These are phyloP conservation scores for Porites divaricata DNA, from an alignment of 92 coral and sea anemone genomes.

Conservation along the genomic window DNA sequence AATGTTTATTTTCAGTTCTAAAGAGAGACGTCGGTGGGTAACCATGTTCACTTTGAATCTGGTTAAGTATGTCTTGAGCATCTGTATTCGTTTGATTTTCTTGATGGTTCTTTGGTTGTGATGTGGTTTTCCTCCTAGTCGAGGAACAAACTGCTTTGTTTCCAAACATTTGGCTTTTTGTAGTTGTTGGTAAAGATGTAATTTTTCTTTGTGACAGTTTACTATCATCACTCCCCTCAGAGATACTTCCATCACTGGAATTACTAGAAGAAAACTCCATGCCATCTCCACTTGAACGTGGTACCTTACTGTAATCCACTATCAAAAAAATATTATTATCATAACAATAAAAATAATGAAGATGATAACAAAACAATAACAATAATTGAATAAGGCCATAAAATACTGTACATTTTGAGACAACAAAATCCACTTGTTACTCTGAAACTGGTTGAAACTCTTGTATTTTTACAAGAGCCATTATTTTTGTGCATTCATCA, in stretches of 20 bases:
- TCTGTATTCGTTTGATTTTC: neutral
- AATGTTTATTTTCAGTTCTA: neutral
- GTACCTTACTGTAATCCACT: slow-evolving; percentile 85
- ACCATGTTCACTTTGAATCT: neutral
- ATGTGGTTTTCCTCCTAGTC: neutral
- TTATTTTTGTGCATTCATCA: no score
- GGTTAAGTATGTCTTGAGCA: neutral
- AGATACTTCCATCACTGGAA: slow-evolving; percentile 27
- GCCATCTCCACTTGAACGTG: slow-evolving; percentile 99
- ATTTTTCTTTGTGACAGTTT: slow-evolving; percentile 1
- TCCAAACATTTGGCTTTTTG: neutral
- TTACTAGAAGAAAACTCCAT: slow-evolving; percentile 74
- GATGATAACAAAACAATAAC: no score
- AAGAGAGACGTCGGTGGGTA: neutral
- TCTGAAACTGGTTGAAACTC: no score
- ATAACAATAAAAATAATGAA: no score
- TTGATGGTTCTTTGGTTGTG: neutral
- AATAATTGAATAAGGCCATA: no score
- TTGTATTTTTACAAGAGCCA: no score
- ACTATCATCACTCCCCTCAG: slow-evolving; percentile 13
- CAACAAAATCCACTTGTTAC: no score
- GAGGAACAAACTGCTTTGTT: neutral
- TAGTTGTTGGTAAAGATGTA: neutral
- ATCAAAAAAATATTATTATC: neutral
- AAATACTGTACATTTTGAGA: no score